A percentile compares a stretch with the other conserved stretches of the same genome.
These are phyloP conservation scores for Adelognathus sp. DNA, from an alignment of 2,888 invertebrate genomes.

Conservation along the genomic window DNA sequence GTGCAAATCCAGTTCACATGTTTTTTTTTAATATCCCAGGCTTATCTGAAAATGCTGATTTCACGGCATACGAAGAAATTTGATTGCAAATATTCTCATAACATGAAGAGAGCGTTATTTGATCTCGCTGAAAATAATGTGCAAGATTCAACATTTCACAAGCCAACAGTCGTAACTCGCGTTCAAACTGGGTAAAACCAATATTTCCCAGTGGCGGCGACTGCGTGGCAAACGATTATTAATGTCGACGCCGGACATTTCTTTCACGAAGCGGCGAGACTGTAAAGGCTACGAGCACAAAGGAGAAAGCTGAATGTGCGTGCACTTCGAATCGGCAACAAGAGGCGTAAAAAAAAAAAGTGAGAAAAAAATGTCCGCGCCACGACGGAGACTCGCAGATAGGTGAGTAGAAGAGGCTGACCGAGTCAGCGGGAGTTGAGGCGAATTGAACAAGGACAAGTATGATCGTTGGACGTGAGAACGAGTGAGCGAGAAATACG, in stretches of 20 bases:
- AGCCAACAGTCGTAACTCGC: no score
- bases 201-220: background rate
- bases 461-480: background rate
- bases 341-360: slow-evolving; percentile 10
- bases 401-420: slow-evolving; percentile 8
- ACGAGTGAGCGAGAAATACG: background rate
- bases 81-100: no score
- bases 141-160: no score
- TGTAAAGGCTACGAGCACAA: slow-evolving; percentile 45
- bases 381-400: slow-evolving; percentile 1
- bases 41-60: no score
- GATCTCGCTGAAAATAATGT: no score
- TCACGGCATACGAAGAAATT: no score
- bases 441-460: slow-evolving; percentile 14
- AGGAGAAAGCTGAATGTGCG: slow-evolving; percentile 40
- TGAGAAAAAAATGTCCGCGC: background rate
- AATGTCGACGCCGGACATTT: background rate
- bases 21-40: no score
- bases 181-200: no score
- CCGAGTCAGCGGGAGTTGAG: slow-evolving; percentile 23
- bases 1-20: no score
- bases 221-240: slow-evolving; percentile 3
- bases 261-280: background rate
- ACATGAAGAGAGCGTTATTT: no score
- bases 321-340: slow-evolving; percentile 35